phyloP scores from a whole-genome alignment of 2,113 vertebrate species.

The Gymnorhina tibicen region DNA sequence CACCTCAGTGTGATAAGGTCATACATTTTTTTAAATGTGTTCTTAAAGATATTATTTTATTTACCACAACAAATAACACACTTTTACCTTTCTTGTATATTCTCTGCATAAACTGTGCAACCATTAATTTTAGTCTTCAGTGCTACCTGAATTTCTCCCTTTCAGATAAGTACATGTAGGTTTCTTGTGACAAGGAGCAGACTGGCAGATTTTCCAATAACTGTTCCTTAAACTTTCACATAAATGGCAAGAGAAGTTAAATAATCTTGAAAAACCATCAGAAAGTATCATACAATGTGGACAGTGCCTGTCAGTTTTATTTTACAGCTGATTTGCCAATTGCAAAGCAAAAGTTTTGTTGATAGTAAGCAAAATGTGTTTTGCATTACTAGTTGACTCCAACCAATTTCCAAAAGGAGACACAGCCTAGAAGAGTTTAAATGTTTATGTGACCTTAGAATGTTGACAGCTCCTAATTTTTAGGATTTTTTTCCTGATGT shows the following conservation, averaged over 20 bases:
- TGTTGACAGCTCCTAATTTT: neutral
- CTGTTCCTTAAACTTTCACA: neutral
- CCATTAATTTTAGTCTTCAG: neutral
- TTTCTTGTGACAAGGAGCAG: neutral
- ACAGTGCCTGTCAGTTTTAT: neutral
- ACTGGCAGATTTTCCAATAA: neutral
- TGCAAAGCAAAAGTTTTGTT: neutral
- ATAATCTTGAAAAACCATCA: conserved; percentile 28
- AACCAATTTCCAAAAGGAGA: neutral
- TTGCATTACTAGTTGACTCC: neutral
- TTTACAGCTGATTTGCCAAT: neutral
- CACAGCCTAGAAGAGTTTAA: neutral
- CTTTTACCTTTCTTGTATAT: neutral
- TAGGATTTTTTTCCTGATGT: neutral
- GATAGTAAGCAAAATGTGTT: neutral
- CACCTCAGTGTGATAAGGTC: neutral
- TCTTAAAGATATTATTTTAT: neutral
- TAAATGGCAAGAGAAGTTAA: neutral
- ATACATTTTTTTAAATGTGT: neutral
- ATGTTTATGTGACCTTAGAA: neutral
- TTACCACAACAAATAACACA: neutral
- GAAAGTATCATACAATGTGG: neutral
- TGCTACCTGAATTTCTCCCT: neutral
- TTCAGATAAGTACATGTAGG: neutral
- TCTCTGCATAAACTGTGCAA: neutral